These are phyloP conservation scores for Lagopus muta DNA, from an alignment of 2,113 vertebrate genomes.

Conservation along the genomic window DNA sequence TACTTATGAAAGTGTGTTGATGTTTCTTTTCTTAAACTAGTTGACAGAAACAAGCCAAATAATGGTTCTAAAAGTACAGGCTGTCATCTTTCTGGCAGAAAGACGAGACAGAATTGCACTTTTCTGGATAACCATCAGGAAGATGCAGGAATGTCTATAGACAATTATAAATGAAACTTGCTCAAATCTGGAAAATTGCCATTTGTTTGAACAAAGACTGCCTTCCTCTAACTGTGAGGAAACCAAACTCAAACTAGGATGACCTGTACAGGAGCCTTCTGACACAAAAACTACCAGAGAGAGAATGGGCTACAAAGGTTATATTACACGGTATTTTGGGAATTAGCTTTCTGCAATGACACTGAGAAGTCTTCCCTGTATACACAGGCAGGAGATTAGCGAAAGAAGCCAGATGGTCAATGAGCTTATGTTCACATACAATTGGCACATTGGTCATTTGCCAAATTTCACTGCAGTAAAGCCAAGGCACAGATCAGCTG, in stretches of 20 bases:
- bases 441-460: neutral
- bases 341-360: neutral
- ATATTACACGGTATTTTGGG: accelerated
- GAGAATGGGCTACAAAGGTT: accelerated
- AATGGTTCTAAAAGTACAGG: neutral
- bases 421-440: slow-evolving; percentile 26
- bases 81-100: neutral
- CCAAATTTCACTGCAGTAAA: slow-evolving; percentile 23
- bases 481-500: neutral
- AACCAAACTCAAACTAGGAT: neutral
- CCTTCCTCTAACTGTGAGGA: neutral
- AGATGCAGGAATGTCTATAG: neutral
- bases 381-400: neutral
- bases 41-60: slow-evolving; percentile 18
- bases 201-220: neutral
- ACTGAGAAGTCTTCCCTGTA: neutral
- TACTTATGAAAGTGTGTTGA: neutral
- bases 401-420: slow-evolving; percentile 32
- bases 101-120: neutral
- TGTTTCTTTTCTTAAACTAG: neutral
- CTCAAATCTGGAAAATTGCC: neutral
- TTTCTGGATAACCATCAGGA: neutral
- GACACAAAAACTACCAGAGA: neutral
- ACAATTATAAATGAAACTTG: neutral
- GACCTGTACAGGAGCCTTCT: neutral